Conservation (phyloP, 2,797 vertebrate genomes). For the Antrozous pallidus region DNA sequence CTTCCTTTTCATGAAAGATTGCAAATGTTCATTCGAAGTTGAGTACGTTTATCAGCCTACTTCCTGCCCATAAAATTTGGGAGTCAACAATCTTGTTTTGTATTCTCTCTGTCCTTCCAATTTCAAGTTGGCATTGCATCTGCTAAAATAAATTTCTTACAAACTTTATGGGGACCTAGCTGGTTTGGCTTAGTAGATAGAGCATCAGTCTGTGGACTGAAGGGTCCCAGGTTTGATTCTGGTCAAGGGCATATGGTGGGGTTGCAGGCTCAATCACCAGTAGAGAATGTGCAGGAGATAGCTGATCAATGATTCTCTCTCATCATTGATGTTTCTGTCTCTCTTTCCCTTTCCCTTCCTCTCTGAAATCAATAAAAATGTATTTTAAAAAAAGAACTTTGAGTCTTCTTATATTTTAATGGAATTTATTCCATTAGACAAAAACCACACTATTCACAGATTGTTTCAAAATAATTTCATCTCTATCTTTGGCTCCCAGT, state of each 20-base stretch:
- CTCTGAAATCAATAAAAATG: too few relatives aligned
- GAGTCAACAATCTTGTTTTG: neutral
- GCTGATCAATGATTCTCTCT: too few relatives aligned
- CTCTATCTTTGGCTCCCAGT: neutral
- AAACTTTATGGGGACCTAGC: neutral
- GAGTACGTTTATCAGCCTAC: neutral
- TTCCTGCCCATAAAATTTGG: neutral
- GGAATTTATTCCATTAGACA: neutral
- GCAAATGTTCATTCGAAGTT: neutral
- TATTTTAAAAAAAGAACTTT: neutral
- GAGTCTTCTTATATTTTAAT: neutral
- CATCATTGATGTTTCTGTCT: too few relatives aligned
- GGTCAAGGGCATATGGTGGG: too few relatives aligned
- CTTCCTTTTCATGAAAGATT: neutral
- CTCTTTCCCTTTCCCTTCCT: too few relatives aligned
- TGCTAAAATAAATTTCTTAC: conserved; percentile 11
- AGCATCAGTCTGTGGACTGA: too few relatives aligned
- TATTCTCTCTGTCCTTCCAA: neutral
- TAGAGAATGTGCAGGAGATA: too few relatives aligned
- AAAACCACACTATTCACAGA: neutral
- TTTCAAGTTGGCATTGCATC: neutral
- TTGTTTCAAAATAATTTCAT: neutral
- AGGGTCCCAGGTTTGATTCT: too few relatives aligned
- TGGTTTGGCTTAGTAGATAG: too few relatives aligned
- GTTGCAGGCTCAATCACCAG: too few relatives aligned